A percentile compares a stretch with the other conserved stretches of the same genome.
Evolutionary conservation across 2,113 vertebrate genomes (phyloP).

Genomic region (Albula glossodonta): DNA sequence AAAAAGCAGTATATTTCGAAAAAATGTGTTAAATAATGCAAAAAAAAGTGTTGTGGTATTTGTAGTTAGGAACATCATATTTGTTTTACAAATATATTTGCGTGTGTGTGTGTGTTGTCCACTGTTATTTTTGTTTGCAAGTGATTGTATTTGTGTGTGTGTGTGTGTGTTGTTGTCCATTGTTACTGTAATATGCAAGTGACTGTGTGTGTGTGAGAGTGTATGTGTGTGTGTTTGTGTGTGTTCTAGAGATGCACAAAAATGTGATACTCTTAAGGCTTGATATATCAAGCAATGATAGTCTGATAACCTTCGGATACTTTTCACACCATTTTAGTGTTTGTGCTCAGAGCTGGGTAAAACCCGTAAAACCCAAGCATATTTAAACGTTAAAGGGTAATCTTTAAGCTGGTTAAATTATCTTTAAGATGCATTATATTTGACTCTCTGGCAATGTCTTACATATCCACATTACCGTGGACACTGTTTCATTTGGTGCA

Average conservation of each 20-base stretch:
- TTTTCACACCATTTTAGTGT: not conserved
- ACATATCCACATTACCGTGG: not conserved
- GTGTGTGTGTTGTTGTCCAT: no score
- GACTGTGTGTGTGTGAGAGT: not conserved
- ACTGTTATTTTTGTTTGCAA: no score
- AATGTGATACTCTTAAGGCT: not conserved
- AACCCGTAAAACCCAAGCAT: not conserved
- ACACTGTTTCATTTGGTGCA: not conserved
- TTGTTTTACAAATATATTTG: not conserved
- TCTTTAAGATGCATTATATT: not conserved
- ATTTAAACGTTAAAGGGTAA: no score
- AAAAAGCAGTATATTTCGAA: not conserved
- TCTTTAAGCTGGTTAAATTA: no score
- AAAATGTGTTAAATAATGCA: not conserved
- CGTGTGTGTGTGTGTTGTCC: no score
- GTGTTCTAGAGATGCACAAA: not conserved
- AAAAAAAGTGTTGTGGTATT: not conserved
- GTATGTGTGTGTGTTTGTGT: not conserved
- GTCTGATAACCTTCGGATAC: conserved; percentile 2
- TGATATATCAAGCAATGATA: not conserved
- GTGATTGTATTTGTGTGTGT: no score
- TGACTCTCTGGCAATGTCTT: not conserved
- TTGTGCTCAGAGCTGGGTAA: not conserved
- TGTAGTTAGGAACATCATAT: not conserved
- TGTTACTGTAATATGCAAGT: no score